Evolutionary conservation across 35 echinoderm and acorn worm species (phyloP), one percentile per base, ranked within the genome.

Genomic region (Lytechinus pictus): DNA sequence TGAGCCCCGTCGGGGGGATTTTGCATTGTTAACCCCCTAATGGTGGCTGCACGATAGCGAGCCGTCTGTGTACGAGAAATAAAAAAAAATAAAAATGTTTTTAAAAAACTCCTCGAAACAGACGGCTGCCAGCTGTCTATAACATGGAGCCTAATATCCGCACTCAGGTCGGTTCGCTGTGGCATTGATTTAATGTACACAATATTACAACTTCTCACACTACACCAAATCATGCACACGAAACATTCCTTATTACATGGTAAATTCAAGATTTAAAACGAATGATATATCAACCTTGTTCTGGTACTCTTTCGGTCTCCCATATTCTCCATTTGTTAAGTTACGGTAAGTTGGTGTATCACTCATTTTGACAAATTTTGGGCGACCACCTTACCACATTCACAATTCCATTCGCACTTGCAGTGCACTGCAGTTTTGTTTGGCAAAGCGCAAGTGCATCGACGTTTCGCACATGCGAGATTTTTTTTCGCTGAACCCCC

Each of bases 301-400:
- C 53, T 93, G 91, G 19, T 93, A 14, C 54, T 57, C 52, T 93
- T 93, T 57, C 10, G 91, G 91, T 93, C 24, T 11, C 10, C 91
- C 91, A 93, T 93, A 93, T 27, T 8, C 7, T 19, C 14, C 8
- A 4, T 54, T 54, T 14, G 91, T 93, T 9, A 93, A 53, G 9
- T 93, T 93, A 52, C 91, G 91, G 11, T 56, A 93, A 54, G 52
- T 12, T 27, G 91, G 91, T 54, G 91, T 53, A 71, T 71, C 61
- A 71, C 61, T 71, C 61, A 71, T 71, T 71, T 71, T 71, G 61
- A 71, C 14, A 71, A 71, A 21, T 19, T 11, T 57, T 8, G 55
- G 55, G 14, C 61, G 61, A 13, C 10, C 56, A 58, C 56, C 33
- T 2, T 2, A 44, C 33, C 33, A 44, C 33, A 44, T 44, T 44